Evolutionary conservation across 2,113 vertebrate genomes (phyloP), one percentile per base, ranked within the genome.

Genomic region (cattle (Bos taurus)): DNA sequence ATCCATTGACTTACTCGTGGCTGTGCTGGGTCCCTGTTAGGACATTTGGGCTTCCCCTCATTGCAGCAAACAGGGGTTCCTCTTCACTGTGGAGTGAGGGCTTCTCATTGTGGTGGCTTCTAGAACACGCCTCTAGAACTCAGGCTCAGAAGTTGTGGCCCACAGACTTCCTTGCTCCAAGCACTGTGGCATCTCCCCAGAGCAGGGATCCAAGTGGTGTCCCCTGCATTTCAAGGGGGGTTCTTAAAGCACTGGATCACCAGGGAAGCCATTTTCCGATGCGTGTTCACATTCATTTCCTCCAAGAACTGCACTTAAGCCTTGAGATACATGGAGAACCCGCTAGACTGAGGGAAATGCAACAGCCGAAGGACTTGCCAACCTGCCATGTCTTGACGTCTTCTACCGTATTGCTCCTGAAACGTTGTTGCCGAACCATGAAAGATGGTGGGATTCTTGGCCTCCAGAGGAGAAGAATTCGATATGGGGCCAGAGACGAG

Each of bases 341-440:
- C 5, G 5, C 0, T 19, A 0, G 13, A 71, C 80, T 21, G 33
- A 85, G 33, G 12, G 0, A 26, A 43, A 81, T n/a, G 3, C 0
- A 1, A 7, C 50, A 2, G 50, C 28, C 30, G 0, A 14, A 36
- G 92, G 71, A 40, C 36, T 67, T 0, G 0, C 48, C 43, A 30
- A n/a, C 83, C 3, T 30, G 94, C 60, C 2, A 1, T 6, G 23
- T 26, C 26, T 26, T 1, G 5, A 0, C 0, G 50, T 28, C 52
- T 16, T 48, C 21, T 46, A 25, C 7, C 0, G 19, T 40, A 19
- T 71, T 71, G 67, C 67, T 40, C n/a, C 67, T 40, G n/a, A 71
- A 71, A 71, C 2, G 5, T 6, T 40, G n/a, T 71, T 71, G 67
- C 19, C 6, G 19, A 40, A 40, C 67, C 19, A 23, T 11, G 19